phyloP scores from a whole-genome alignment of 2,797 vertebrate species.

The Gymnocypris eckloni region DNA sequence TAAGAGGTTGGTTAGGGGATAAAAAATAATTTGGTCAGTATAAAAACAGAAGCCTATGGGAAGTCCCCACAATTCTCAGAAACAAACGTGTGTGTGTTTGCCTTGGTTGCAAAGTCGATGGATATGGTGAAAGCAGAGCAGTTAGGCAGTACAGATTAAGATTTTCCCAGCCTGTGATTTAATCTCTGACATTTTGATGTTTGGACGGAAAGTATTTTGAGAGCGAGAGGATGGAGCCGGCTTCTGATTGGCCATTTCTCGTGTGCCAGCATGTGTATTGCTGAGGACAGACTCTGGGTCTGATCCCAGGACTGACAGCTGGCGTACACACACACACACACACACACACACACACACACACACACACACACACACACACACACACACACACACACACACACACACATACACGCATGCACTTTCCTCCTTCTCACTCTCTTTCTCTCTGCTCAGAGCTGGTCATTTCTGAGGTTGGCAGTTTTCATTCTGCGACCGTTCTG shows the following conservation, averaged over 20 bases:
- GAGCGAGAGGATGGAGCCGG: not conserved
- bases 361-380: not conserved
- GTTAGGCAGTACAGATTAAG: slow-evolving; percentile 21
- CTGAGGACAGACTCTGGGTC: slow-evolving; percentile 33
- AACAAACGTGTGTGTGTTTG: not conserved
- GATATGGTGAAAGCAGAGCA: not conserved
- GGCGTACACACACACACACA: not conserved
- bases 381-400: not conserved
- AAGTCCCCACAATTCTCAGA: not conserved
- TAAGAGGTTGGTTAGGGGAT: too few relatives aligned
- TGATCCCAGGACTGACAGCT: slow-evolving; percentile 34
- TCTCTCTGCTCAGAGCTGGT: slow-evolving; percentile 11
- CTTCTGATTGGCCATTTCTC: slow-evolving; percentile 17
- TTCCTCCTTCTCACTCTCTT: not conserved
- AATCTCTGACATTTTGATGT: slow-evolving; percentile 31
- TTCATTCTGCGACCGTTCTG: not conserved
- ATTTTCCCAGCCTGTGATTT: slow-evolving; percentile 28
- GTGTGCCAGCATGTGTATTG: slow-evolving; percentile 1
- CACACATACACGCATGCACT: not conserved
- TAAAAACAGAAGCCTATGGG: not conserved
- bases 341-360: not conserved
- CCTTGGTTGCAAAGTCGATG: not conserved
- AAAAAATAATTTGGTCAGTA: not conserved
- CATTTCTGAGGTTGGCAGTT: slow-evolving; percentile 35
- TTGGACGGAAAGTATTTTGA: slow-evolving; percentile 37